Evolutionary conservation across 2,888 invertebrate genomes (phyloP).

Genomic region (Drosophila fungiperda): DNA sequence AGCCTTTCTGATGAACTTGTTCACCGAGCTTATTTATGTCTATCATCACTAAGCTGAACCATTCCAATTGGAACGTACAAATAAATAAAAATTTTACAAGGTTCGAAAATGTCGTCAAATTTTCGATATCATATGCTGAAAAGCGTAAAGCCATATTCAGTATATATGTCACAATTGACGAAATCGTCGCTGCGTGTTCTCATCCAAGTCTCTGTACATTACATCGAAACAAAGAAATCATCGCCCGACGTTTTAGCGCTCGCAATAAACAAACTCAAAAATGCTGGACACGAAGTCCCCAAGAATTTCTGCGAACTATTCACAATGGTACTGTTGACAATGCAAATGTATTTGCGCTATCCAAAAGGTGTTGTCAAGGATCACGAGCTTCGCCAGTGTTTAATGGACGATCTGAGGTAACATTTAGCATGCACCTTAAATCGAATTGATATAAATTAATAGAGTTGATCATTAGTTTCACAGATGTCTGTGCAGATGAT

Average conservation of each 20-base stretch:
- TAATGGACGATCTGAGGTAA: slow-evolving; percentile 83
- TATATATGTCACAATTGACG: slow-evolving; percentile 82
- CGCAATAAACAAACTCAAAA: slow-evolving; percentile 84
- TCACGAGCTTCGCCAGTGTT: slow-evolving; percentile 85
- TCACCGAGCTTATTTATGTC: not conserved
- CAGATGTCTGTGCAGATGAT: slow-evolving; percentile 86
- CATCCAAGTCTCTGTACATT: slow-evolving; percentile 85
- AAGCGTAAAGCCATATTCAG: slow-evolving; percentile 81
- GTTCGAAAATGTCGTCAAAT: slow-evolving; percentile 78
- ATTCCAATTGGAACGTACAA: slow-evolving; percentile 5
- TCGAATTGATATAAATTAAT: not conserved
- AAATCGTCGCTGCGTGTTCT: slow-evolving; percentile 84
- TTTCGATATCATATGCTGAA: slow-evolving; percentile 83
- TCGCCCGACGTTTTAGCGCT: slow-evolving; percentile 84
- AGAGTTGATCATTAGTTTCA: slow-evolving; percentile 77
- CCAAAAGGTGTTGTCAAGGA: slow-evolving; percentile 85
- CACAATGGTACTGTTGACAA: slow-evolving; percentile 85
- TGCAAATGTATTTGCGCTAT: slow-evolving; percentile 85
- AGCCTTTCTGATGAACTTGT: slow-evolving; percentile 25
- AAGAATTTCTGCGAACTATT: slow-evolving; percentile 86
- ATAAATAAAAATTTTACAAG: not conserved
- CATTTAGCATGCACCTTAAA: slow-evolving; percentile 64
- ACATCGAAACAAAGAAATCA: slow-evolving; percentile 84
- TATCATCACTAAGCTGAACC: slow-evolving; percentile 29
- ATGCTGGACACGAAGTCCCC: slow-evolving; percentile 84